Base-by-base conservation (phyloP, 2,113 vertebrate species). In the Pristiophorus japonicus region DNA sequence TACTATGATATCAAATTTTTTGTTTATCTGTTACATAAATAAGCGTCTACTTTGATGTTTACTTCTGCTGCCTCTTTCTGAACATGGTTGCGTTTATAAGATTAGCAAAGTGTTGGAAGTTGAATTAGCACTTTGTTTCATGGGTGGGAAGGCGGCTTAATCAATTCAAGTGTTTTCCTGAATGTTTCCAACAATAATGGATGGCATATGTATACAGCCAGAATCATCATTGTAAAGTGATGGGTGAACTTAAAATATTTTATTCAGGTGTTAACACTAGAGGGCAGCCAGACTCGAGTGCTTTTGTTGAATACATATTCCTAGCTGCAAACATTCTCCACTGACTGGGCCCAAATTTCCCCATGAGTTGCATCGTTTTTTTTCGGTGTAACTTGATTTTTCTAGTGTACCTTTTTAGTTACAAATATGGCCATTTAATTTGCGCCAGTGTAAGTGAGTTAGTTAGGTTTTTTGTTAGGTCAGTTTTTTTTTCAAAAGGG, bases 201-300 rank as follows among this genome's bases (percentile, higher is more conserved):
- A 0, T 88, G 47, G 27, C 30, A 90, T 34, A 3, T 30, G 47
- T n/a, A 59, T 34, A 51, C 47, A 59, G 27, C 87, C 47, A 55
- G 51, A 59, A 90, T 59, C 70, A 73, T 73, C 47, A 59, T 16
- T 42, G 38, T 42, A 90, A 90, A 59, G 47, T 34, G 47, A 90
- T 27, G 51, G 51, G 30, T 59, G 47, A 87, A 85, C 42, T 85
- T 42, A 85, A 90, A 59, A 27, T 90, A 90, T 16, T 90, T 91
- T 38, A 6, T 91, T 91, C 75, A 42, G 75, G 75, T 91, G 88
- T 91, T 59, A 63, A 91, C 88, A 91, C 88, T 91, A n/a, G 88
- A 91, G 88, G 55, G 88, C 55, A 63, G 88, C 10, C 87, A 90
- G 27, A 55, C 24, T 59, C 47, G 34, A 59, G 27, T 90, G 51